These are phyloP conservation scores for Vombatus ursinus DNA, from an alignment of 2,113 vertebrate genomes.

Conservation along the genomic window DNA sequence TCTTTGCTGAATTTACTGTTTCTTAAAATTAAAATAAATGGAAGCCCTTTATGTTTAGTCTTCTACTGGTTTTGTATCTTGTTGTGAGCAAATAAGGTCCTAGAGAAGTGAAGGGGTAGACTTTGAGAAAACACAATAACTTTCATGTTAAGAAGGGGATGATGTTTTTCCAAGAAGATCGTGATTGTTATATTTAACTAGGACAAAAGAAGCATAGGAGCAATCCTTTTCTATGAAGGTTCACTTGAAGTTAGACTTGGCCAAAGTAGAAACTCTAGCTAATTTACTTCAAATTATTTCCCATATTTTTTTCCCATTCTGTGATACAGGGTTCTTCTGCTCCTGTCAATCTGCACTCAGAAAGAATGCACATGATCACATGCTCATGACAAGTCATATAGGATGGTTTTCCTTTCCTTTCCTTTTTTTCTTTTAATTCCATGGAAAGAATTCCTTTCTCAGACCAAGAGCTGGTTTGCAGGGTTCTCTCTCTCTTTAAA, in stretches of 20 bases:
- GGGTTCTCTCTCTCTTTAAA: too few species aligned
- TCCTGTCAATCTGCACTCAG: not conserved
- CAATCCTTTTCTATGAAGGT: slow-evolving; percentile 12
- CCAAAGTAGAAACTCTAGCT: slow-evolving; percentile 17
- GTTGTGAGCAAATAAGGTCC: not conserved
- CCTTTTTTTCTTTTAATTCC: not conserved
- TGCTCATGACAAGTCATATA: not conserved
- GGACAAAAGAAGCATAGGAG: slow-evolving; percentile 15
- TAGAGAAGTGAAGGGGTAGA: slow-evolving; percentile 9
- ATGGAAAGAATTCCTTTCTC: not conserved
- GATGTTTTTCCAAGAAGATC: slow-evolving; percentile 17
- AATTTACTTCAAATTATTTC: slow-evolving; percentile 28
- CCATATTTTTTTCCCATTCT: not conserved
- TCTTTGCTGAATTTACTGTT: slow-evolving; percentile 42
- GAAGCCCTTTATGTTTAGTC: slow-evolving; percentile 20
- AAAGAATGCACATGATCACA: not conserved
- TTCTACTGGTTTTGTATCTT: not conserved
- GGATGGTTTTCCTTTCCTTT: not conserved
- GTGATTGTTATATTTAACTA: not conserved
- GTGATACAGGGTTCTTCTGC: not conserved
- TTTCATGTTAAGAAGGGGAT: not conserved
- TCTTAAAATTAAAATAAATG: slow-evolving; percentile 23
- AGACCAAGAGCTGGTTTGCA: not conserved
- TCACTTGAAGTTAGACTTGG: slow-evolving; percentile 19
- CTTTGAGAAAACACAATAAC: slow-evolving; percentile 13